These are phyloP conservation scores for Myrmophylax atrothorax DNA, from an alignment of 2,113 vertebrate species.

Conservation along the genomic window DNA sequence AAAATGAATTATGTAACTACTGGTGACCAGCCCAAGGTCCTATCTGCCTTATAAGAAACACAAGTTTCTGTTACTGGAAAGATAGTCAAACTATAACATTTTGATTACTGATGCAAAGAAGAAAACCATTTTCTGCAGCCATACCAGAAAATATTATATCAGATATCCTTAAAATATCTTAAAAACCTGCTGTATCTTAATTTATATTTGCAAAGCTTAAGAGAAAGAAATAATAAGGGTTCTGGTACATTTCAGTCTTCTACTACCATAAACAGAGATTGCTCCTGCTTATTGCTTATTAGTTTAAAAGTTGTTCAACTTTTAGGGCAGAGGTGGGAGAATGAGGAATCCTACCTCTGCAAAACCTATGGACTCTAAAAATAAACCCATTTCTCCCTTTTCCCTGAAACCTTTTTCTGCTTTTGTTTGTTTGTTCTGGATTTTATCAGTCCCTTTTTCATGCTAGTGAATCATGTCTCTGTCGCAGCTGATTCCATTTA, in stretches of 20 bases:
- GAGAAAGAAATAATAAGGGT: neutral
- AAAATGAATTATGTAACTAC: neutral
- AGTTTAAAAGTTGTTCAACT: neutral
- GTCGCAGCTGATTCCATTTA: conserved; percentile 69
- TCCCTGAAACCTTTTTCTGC: conserved; percentile 1
- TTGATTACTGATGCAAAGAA: neutral
- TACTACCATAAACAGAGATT: neutral
- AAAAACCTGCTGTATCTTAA: neutral
- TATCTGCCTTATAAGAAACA: neutral
- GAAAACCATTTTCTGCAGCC: neutral
- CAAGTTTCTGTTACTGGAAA: neutral
- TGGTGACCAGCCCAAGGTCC: neutral
- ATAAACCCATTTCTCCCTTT: conserved; percentile 13
- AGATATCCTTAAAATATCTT: neutral
- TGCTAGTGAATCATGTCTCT: conserved; percentile 55
- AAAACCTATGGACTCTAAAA: conserved; percentile 17
- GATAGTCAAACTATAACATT: neutral
- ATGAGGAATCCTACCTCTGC: neutral
- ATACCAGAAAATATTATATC: neutral
- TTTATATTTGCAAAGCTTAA: neutral
- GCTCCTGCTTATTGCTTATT: neutral
- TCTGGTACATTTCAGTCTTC: neutral
- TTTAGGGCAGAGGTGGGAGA: conserved; percentile 6
- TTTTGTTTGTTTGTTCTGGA: conserved; percentile 65
- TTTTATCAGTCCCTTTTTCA: conserved; percentile 56